Conservation (phyloP, 2,113 vertebrate genomes). For the Athene cunicularia region DNA sequence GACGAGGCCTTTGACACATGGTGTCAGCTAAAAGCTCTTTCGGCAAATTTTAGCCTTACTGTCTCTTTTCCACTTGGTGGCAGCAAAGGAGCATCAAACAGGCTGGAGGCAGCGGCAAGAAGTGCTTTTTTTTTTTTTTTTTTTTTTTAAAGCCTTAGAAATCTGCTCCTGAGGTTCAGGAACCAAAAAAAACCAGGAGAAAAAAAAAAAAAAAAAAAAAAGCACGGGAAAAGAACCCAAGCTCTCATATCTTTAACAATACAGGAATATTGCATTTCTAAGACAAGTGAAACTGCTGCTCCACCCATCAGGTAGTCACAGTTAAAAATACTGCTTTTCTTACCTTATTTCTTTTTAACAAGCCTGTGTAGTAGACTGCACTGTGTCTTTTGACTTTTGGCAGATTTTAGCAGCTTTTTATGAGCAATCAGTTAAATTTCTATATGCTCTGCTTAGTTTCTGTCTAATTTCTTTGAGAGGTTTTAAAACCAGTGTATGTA, state of each 20-base stretch:
- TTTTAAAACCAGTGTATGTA: not conserved
- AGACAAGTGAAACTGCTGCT: not conserved
- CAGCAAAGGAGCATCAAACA: constrained; percentile 82
- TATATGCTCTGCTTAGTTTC: not conserved
- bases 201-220: not conserved
- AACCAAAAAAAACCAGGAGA: not conserved
- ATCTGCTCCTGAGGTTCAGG: not conserved
- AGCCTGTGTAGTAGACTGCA: not conserved
- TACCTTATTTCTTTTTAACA: not conserved
- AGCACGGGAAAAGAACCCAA: not conserved
- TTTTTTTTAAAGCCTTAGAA: not conserved
- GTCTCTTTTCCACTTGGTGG: constrained; percentile 75
- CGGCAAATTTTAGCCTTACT: not conserved
- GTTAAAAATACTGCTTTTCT: constrained; percentile 6
- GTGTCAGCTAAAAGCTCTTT: not conserved
- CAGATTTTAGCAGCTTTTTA: constrained; percentile 49
- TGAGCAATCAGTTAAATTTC: constrained; percentile 17
- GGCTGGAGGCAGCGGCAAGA: not conserved
- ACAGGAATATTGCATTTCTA: not conserved
- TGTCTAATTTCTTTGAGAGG: not conserved
- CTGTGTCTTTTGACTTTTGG: not conserved
- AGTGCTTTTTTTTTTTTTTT: not conserved
- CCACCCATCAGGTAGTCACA: not conserved
- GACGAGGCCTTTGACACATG: not conserved
- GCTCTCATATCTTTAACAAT: not conserved